Evolutionary conservation across 1,140 invertebrate species (phyloP).

Genomic region (Drosophila sulfurigaster): DNA sequence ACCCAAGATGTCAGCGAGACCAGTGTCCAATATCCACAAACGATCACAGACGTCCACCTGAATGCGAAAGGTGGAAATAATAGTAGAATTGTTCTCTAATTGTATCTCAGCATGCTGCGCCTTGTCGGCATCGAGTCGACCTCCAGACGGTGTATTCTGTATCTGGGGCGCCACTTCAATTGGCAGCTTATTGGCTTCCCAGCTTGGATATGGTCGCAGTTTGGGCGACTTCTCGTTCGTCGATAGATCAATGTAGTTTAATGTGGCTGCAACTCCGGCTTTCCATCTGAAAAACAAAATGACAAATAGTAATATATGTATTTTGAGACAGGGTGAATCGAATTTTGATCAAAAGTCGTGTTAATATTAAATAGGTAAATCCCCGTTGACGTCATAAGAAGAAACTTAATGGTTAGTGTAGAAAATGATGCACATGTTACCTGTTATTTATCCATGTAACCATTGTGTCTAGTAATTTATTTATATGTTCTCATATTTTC

Average conservation of each 20-base stretch:
- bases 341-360: not conserved
- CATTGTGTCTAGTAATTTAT: conserved; percentile 45
- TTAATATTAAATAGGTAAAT: not conserved
- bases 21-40: conserved; percentile 91
- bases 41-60: conserved; percentile 89
- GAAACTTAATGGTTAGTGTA: not conserved
- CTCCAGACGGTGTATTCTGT: conserved; percentile 69
- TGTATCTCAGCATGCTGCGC: conserved; percentile 71
- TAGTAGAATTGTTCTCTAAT: conserved; percentile 86
- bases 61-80: conserved; percentile 89
- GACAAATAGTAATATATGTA: not conserved
- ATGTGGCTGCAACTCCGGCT: conserved; percentile 89
- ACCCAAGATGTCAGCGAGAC: conserved; percentile 90
- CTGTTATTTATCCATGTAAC: conserved; percentile 35
- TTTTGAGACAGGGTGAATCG: not conserved
- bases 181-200: conserved; percentile 88
- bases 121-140: conserved; percentile 80
- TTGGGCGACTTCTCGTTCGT: conserved; percentile 87
- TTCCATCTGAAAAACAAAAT: conserved; percentile 87
- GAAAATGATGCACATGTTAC: not conserved
- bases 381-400: conserved; percentile 9
- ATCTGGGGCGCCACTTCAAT: conserved; percentile 77
- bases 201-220: conserved; percentile 90
- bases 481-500: conserved; percentile 48
- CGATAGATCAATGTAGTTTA: conserved; percentile 88